A percentile compares a stretch with the other conserved stretches of the same genome.
Conservation (phyloP, 2,797 vertebrate genomes). For the Hephaestus fuliginosus region DNA sequence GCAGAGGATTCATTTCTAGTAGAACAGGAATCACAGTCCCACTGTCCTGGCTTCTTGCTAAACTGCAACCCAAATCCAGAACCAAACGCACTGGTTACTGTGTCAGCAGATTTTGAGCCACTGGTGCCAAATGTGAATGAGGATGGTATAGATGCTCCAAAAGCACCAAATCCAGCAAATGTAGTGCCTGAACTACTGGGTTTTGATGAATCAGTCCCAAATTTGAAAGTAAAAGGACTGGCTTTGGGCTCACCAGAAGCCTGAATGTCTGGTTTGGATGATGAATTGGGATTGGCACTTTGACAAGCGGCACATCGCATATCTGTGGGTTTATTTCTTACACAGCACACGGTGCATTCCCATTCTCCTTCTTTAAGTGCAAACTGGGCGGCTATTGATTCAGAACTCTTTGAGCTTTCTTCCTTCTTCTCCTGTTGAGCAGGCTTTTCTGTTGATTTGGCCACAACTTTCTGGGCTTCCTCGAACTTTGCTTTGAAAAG, state of each 20-base stretch:
- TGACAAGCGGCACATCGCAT: slow-evolving; percentile 87
- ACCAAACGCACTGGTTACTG: slow-evolving; percentile 52
- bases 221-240: slow-evolving; percentile 83
- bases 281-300: slow-evolving; percentile 82
- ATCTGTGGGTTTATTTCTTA: slow-evolving; percentile 86
- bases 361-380: slow-evolving; percentile 89
- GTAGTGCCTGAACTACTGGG: slow-evolving; percentile 55
- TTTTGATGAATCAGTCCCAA: slow-evolving; percentile 79
- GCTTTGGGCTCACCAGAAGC: slow-evolving; percentile 75
- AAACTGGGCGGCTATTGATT: slow-evolving; percentile 82
- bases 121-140: slow-evolving; percentile 84
- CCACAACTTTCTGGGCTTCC: slow-evolving; percentile 88
- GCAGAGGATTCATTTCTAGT: slow-evolving; percentile 69
- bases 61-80: slow-evolving; percentile 77
- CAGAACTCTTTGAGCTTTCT: slow-evolving; percentile 46
- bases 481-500: slow-evolving; percentile 96
- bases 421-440: slow-evolving; percentile 76
- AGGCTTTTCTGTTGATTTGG: slow-evolving; percentile 68
- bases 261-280: slow-evolving; percentile 67
- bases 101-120: slow-evolving; percentile 60
- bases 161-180: slow-evolving; percentile 79
- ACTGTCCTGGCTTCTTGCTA: slow-evolving; percentile 73
- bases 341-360: slow-evolving; percentile 88
- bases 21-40: slow-evolving; percentile 76
- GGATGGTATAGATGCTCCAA: slow-evolving; percentile 76